Evolutionary conservation across 1,140 invertebrate species (phyloP), one percentile per base, ranked within the genome.

Genomic region (Zaprionus camerounensis): DNA sequence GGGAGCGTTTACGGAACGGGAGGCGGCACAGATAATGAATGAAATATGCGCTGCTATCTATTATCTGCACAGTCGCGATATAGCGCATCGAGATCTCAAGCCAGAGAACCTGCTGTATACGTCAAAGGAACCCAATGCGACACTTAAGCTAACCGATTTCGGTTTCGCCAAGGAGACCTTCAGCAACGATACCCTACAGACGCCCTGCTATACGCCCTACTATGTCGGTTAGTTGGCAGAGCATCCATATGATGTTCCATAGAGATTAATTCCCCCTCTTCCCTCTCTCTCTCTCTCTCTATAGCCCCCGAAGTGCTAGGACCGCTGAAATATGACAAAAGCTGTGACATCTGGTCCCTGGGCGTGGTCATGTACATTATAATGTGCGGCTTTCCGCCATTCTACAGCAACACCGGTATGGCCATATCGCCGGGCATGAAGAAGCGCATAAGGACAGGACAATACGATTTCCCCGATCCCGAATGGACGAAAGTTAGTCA

Each of bases 351-450:
- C 93, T 99, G 98, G 98, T 99, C 98, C 1, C 93, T 99, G 65
- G 98, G 98, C 55, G 98, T 99, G 53, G 99, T 99, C 62, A 99
- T 99, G 97, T 99, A 99, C 93, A 99, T 99, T 2, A 81, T 94
- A 78, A 94, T 99, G 57, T 99, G 99, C 94, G 99, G 99, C 5
- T 99, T 99, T 93, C 99, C 99, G 26, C 99, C 99, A 22, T 99
- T 99, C 94, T 99, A 99, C 93, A 99, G 98, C 92, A 98, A 99
- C 93, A 97, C 99, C 91, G 99, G 99, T 0, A 94, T 98, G 34
- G 98, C 99, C 7, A 99, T 99, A 82, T 99, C 98, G 31, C 98
- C 99, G 0, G 99, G 99, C n/a, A 99, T 99, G 99, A 99, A 99
- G 93, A 98, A 97, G 93, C 95, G 98, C 63, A 99, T 99, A 85